phyloP scores from a whole-genome alignment of 2,888 invertebrate species.

The Pharmacophagus antenor region DNA sequence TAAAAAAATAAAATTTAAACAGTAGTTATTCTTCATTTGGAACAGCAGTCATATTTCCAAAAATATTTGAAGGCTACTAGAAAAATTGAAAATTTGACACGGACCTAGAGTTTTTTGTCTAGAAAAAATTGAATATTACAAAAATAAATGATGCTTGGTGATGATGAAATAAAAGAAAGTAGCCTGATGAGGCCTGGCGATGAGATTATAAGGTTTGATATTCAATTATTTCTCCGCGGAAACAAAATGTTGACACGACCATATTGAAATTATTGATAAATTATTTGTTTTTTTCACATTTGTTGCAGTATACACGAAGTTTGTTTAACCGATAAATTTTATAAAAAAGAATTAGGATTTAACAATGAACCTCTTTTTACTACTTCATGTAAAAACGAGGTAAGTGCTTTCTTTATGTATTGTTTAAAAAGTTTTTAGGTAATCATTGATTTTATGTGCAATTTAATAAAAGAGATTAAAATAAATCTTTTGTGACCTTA shows the following conservation, averaged over 20 bases:
- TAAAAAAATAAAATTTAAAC: conserved; percentile 35
- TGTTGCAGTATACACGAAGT: conserved; percentile 69
- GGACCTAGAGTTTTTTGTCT: conserved; percentile 59
- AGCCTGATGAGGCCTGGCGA: conserved; percentile 67
- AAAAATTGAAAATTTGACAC: conserved; percentile 63
- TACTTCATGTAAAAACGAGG: conserved; percentile 57
- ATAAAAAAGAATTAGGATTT: conserved; percentile 61
- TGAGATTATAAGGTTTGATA: conserved; percentile 72
- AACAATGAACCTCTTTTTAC: conserved; percentile 54
- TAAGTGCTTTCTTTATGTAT: conserved; percentile 42
- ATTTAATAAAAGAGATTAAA: too few species aligned
- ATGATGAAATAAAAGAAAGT: conserved; percentile 75
- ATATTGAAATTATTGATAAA: conserved; percentile 43
- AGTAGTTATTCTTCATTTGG: conserved; percentile 48
- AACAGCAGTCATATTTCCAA: conserved; percentile 61
- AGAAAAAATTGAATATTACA: conserved; percentile 72
- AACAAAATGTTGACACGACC: conserved; percentile 49
- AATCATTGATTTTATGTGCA: too few species aligned
- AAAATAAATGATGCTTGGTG: conserved; percentile 77
- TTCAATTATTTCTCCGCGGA: conserved; percentile 45
- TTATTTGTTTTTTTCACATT: conserved; percentile 36
- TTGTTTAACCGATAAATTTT: conserved; percentile 68
- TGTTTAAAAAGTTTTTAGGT: background rate
- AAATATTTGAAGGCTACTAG: conserved; percentile 52
- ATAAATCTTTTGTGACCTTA: too few species aligned